These are phyloP conservation scores for Leptogaster cylindrica DNA, from an alignment of 2,888 invertebrate genomes.

Conservation along the genomic window DNA sequence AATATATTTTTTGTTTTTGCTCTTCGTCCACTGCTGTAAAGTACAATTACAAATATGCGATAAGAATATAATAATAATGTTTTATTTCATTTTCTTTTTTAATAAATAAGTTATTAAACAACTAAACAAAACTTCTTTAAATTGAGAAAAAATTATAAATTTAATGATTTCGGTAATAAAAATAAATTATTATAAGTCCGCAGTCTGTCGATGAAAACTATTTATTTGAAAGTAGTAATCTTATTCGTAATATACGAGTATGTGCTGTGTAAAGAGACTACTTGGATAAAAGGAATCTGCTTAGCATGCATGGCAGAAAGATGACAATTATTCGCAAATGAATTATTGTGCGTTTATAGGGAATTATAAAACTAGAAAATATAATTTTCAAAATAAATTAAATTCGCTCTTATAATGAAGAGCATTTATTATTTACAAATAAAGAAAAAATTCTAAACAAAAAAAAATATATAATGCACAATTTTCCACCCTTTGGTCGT, in stretches of 20 bases:
- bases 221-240: constrained; percentile 34
- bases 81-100: constrained; percentile 21
- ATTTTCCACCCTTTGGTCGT: not conserved
- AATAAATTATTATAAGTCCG: constrained; percentile 29
- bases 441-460: not conserved
- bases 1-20: constrained; percentile 41
- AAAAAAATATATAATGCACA: not conserved
- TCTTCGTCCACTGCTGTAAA: constrained; percentile 43
- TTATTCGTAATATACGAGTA: constrained; percentile 38
- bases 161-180: constrained; percentile 25
- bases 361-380: constrained; percentile 1
- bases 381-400: constrained; percentile 4
- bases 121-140: constrained; percentile 34
- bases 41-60: constrained; percentile 47
- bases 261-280: constrained; percentile 28
- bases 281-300: not conserved
- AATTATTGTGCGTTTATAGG: constrained; percentile 28
- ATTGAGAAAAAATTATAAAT: constrained; percentile 13
- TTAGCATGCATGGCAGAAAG: constrained; percentile 27
- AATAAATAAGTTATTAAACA: constrained; percentile 42
- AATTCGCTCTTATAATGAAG: not conserved
- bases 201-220: constrained; percentile 26
- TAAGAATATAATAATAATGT: constrained; percentile 46
- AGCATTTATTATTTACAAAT: constrained; percentile 12
- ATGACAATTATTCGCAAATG: not conserved